These are phyloP conservation scores for Ips nitidus DNA, from an alignment of 1,140 invertebrate genomes.

Conservation along the genomic window DNA sequence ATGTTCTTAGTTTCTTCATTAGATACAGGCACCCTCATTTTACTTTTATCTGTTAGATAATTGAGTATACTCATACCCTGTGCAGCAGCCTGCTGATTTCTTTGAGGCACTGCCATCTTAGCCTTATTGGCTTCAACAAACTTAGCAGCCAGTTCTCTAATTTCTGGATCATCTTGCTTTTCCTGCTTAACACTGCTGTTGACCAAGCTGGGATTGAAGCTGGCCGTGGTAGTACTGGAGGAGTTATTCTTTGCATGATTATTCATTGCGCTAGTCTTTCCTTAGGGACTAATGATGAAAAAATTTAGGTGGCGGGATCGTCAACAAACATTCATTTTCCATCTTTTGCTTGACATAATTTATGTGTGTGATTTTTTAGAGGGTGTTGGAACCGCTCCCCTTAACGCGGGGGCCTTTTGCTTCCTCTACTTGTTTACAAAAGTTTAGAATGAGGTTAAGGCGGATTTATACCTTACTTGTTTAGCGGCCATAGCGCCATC, in stretches of 20 bases:
- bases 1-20: conserved; percentile 44
- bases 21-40: conserved; percentile 32
- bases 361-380: not conserved
- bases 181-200: conserved; percentile 70
- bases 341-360: conserved; percentile 30
- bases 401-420: not conserved
- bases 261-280: conserved; percentile 29
- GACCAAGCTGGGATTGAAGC: conserved; percentile 9
- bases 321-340: conserved; percentile 32
- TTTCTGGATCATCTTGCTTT: conserved; percentile 82
- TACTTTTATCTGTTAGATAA: conserved; percentile 42
- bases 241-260: conserved; percentile 33
- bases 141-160: conserved; percentile 79
- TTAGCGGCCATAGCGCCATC: conserved; percentile 51
- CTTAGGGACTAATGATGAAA: conserved; percentile 15
- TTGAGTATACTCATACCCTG: conserved; percentile 50
- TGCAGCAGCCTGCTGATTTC: conserved; percentile 42
- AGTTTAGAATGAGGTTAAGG: conserved; percentile 48
- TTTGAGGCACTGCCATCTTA: conserved; percentile 61
- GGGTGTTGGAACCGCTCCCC: not conserved
- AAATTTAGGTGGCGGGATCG: conserved; percentile 18
- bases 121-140: conserved; percentile 83
- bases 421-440: conserved; percentile 39
- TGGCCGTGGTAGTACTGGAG: conserved; percentile 12
- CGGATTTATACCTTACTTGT: conserved; percentile 47